Conservation (phyloP, 2,113 vertebrate genomes). For the Ammodytes marinus region DNA sequence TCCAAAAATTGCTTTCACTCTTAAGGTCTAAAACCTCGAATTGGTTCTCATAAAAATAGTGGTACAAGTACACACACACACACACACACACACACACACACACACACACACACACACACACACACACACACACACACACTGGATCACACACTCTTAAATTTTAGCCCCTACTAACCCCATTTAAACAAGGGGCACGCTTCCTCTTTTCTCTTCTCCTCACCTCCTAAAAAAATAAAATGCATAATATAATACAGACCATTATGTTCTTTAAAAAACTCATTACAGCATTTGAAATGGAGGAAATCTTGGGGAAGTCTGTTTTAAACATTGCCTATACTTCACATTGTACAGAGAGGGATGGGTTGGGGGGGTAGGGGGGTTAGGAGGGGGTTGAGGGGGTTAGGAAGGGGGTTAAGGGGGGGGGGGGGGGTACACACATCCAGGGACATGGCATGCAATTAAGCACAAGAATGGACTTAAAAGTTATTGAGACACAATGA, state of each 20-base stretch:
- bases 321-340: slow-evolving; percentile 70
- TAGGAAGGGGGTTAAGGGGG: slow-evolving; percentile 24
- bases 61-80: slow-evolving; percentile 9
- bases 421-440: slow-evolving; percentile 61
- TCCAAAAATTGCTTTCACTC: too few relatives aligned
- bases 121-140: slow-evolving; percentile 19
- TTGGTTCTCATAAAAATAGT: too few relatives aligned
- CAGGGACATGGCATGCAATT: slow-evolving; percentile 85
- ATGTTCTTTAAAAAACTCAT: slow-evolving; percentile 87
- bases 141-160: slow-evolving; percentile 50
- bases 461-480: slow-evolving; percentile 83
- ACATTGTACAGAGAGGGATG: slow-evolving; percentile 65
- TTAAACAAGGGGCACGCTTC: slow-evolving; percentile 48
- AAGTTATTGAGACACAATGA: slow-evolving; percentile 85
- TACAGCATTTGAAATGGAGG: slow-evolving; percentile 81
- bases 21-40: too few relatives aligned
- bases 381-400: slow-evolving; percentile 5
- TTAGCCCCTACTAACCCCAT: slow-evolving; percentile 57
- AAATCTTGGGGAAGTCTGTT: slow-evolving; percentile 76
- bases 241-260: slow-evolving; percentile 82
- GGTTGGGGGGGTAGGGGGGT: slow-evolving; percentile 34
- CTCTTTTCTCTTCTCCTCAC: slow-evolving; percentile 33
- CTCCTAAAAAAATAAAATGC: slow-evolving; percentile 71
- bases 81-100: slow-evolving; percentile 13
- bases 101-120: slow-evolving; percentile 23